Percentiles rank a stretch among this genome's conserved stretches.
Conservation (phyloP, 2,888 invertebrate genomes). For the Didymodactylos carnosus region DNA sequence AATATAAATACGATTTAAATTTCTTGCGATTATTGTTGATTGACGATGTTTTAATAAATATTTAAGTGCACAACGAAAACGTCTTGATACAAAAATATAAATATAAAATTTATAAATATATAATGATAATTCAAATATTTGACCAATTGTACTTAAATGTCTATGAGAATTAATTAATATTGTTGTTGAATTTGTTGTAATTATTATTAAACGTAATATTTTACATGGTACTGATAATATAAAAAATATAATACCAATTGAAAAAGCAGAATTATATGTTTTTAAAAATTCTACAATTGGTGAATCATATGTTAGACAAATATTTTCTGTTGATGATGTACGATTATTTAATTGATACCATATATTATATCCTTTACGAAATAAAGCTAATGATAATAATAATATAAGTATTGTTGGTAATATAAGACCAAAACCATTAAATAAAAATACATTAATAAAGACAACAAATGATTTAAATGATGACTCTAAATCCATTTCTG, state of each 20-base stretch:
- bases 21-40: neutral
- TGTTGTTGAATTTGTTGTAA: neutral
- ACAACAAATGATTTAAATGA: neutral
- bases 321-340: neutral
- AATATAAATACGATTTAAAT: neutral
- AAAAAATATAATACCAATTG: neutral
- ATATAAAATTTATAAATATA: neutral
- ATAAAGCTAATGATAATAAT: neutral
- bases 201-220: neutral
- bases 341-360: neutral
- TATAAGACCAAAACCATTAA: neutral
- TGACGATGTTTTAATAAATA: neutral
- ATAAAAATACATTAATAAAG: neutral
- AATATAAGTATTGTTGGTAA: neutral
- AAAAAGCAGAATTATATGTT: neutral
- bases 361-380: neutral
- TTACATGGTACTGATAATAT: neutral
- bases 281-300: neutral
- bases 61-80: neutral
- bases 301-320: neutral
- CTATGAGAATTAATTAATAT: neutral
- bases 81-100: neutral
- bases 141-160: neutral
- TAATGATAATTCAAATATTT: neutral
- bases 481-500: neutral